Evolutionary conservation across 2,113 vertebrate genomes (phyloP).

Genomic region (Urocynchramus pylzowi): DNA sequence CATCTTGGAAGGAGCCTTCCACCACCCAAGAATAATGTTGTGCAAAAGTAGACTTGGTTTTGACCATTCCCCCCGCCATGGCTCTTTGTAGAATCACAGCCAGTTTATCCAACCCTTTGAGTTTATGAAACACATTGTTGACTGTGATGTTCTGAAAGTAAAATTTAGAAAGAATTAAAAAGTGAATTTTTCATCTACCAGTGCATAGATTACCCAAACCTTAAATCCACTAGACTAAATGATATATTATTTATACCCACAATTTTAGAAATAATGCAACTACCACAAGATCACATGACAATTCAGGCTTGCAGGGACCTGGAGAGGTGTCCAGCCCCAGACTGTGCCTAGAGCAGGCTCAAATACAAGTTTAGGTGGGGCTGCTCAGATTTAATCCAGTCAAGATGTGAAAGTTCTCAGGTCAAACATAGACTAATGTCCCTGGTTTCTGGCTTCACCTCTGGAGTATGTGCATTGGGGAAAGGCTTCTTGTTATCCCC

Average conservation of each 20-base stretch:
- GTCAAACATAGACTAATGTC: not conserved
- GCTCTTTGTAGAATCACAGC: not conserved
- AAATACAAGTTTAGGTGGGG: fast-evolving
- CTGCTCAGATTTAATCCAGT: not conserved
- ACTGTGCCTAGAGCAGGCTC: not conserved
- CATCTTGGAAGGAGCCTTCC: not conserved
- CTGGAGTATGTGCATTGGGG: fast-evolving
- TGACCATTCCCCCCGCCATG: not conserved
- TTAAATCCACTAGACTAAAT: not conserved
- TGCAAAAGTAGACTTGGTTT: not conserved
- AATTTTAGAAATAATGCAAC: not conserved
- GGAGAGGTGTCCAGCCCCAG: not conserved
- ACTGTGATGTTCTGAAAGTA: not conserved
- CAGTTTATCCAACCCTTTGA: not conserved
- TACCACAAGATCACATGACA: not conserved
- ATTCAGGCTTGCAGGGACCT: not conserved
- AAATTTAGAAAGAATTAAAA: not conserved
- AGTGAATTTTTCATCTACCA: not conserved
- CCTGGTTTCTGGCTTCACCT: fast-evolving
- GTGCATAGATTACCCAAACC: not conserved
- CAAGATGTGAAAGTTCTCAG: not conserved
- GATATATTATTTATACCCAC: not conserved
- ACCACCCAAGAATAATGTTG: not conserved
- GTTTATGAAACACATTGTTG: not conserved
- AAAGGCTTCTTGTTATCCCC: not conserved